Evolutionary conservation across 1,140 invertebrate genomes (phyloP), one percentile per base, ranked within the genome.

Genomic region (Scaptodrosophila lebanonensis): DNA sequence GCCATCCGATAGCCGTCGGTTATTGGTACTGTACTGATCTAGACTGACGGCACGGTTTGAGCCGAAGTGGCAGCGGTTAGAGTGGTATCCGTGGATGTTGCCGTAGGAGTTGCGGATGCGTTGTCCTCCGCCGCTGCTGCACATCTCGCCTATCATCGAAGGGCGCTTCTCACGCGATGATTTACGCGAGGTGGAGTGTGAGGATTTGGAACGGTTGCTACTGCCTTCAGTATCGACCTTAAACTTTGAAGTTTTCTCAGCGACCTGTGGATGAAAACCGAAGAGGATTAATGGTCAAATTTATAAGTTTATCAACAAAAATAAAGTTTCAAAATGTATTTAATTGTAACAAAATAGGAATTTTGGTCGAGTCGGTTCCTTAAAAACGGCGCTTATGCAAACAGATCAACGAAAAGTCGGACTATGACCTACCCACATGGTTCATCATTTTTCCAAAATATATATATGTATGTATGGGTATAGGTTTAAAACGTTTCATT

Each of bases 231-330:
- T 93, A 7, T 92, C 91, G 51, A 92, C 92, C 73, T 92, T 93
- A 63, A 92, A 92, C 68, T 93, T 93, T 0, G 93, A 88, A 1
- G 93, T 91, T 73, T 92, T 93, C 69, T 94, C 93, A 40, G 92
- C 93, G 32, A 87, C 84, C 86, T 87, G 35, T 7, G 4, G n/a
- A 4, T 2, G 7, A 9, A 11, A 1, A 4, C 22, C 15, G 8
- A n/a, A 8, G 0, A 2, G 9, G 2, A 9, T 1, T 0, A 9
- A 25, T 22, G 3, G 6, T 5, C 3, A 18, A n/a, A 35, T 39
- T 13, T 2, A 11, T 18, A 12, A 12, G 2, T n/a, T 0, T 30
- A n/a, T 17, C 9, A 11, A 1, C 30, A 45, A 6, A 33, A 9
- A 43, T 16, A 3, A 8, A 15, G 3, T 6, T 27, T 7, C 1